Evolutionary conservation across 2,113 vertebrate species (phyloP).

Genomic region (Pelmatolapia mariae): DNA sequence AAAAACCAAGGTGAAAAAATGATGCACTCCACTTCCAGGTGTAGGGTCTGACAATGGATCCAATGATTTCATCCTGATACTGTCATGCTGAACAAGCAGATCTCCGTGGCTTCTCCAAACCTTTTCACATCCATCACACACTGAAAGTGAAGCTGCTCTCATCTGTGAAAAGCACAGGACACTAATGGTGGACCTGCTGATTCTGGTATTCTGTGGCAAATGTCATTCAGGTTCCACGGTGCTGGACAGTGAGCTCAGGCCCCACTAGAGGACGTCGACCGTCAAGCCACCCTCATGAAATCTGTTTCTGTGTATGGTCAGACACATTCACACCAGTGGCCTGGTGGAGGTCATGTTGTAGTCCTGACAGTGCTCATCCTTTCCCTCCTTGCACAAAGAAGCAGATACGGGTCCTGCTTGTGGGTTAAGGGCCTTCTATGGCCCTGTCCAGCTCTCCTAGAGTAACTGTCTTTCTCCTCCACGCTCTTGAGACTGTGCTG

Average conservation of each 20-base stretch:
- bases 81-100: background rate
- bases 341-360: background rate
- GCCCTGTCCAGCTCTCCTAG: background rate
- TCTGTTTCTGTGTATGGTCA: background rate
- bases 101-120: rapidly evolving
- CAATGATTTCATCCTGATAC: background rate
- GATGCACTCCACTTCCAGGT: background rate
- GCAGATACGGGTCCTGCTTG: background rate
- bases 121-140: background rate
- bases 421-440: background rate
- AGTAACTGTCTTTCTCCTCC: background rate
- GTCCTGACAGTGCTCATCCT: background rate
- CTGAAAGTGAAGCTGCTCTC: background rate
- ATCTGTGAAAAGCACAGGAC: background rate
- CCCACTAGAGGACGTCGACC: background rate
- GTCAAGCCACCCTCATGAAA: background rate
- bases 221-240: background rate
- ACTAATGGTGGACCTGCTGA: background rate
- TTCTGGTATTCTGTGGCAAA: background rate
- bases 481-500: background rate
- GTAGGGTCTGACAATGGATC: background rate
- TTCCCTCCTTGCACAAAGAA: background rate
- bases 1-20: background rate
- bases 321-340: background rate
- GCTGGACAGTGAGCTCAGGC: background rate